Base-by-base conservation (phyloP, 2,888 invertebrate genomes). In the Conus canariensis region DNA sequence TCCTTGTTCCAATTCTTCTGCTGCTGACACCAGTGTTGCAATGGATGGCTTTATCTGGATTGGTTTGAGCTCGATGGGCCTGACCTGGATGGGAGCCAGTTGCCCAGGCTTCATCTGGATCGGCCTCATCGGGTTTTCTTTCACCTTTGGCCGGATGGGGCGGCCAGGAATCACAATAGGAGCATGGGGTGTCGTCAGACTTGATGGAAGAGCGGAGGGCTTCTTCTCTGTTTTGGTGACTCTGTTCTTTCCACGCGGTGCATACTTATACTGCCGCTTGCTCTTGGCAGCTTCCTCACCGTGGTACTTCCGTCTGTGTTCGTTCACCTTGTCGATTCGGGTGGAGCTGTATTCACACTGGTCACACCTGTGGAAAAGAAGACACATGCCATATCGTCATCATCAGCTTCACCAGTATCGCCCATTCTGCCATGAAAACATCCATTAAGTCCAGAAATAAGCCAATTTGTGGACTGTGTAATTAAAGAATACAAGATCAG, bases 291-390 rank as follows among this genome's bases (percentile, higher is more conserved):
- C 93, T 70, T 95, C 94, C 45, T 94, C 94, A 30, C 95, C 96
- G 93, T 97, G 97, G 93, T 97, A 97, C 92, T 96, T 97, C 85
- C 95, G 92, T 6, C 96, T 94, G 92, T 97, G 97, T 91, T 97
- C 97, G 94, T 97, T 97, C 59, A 97, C 95, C 95, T 97, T 97
- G 95, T 97, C 97, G 45, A 97, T 95, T 88, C 97, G 96, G 0
- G 97, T 97, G 91, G 97, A 97, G 4, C 97, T 97, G 94, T 97
- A 97, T 92, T 97, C 97, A 95, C 97, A 97, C 91, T 97, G 96
- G 22, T 97, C 96, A 94, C 97, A 97, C 90, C 89, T 89, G 85
- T 58, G 16, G 70, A 67, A 67, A 22, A 45, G 14, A 80, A 25
- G 5, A 19, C 6, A 80, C 45, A 80, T 9, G 8, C 30, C 45